Percentiles rank a stretch among this genome's conserved stretches.
Conservation (phyloP, 2,113 vertebrate genomes). For the Pontoporia blainvillei region DNA sequence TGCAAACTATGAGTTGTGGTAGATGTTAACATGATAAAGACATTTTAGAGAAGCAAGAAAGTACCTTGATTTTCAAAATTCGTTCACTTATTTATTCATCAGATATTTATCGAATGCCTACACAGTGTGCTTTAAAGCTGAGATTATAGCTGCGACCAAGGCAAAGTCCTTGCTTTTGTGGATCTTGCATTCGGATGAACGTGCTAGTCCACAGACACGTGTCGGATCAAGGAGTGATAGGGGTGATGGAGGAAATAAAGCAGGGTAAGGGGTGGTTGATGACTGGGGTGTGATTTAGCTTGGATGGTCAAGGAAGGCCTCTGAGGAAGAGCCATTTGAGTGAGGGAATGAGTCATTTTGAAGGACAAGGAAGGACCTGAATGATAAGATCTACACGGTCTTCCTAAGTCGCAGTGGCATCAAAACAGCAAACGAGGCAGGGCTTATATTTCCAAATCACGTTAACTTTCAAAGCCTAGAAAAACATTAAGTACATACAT, state of each 20-base stretch:
- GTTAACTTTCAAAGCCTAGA: not conserved
- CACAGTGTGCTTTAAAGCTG: not conserved
- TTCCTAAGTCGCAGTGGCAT: not conserved
- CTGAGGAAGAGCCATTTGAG: not conserved
- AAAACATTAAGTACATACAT: no score
- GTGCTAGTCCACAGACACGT: not conserved
- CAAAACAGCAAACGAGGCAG: not conserved
- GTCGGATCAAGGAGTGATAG: not conserved
- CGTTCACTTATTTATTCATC: not conserved
- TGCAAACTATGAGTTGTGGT: not conserved
- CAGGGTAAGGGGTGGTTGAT: accelerated
- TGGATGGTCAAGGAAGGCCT: not conserved
- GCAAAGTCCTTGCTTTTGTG: not conserved
- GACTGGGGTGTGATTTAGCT: no score
- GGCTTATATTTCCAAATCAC: not conserved
- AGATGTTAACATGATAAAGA: not conserved
- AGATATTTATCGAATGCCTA: not conserved
- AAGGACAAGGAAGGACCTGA: not conserved
- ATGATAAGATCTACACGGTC: no score
- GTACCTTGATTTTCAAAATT: not conserved
- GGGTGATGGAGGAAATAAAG: no score
- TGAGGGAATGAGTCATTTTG: not conserved
- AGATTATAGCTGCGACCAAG: not conserved
- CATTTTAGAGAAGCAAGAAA: not conserved
- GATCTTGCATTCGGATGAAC: not conserved